Conservation (phyloP, 2,888 invertebrate genomes). For the Siphlonurus alternatus region DNA sequence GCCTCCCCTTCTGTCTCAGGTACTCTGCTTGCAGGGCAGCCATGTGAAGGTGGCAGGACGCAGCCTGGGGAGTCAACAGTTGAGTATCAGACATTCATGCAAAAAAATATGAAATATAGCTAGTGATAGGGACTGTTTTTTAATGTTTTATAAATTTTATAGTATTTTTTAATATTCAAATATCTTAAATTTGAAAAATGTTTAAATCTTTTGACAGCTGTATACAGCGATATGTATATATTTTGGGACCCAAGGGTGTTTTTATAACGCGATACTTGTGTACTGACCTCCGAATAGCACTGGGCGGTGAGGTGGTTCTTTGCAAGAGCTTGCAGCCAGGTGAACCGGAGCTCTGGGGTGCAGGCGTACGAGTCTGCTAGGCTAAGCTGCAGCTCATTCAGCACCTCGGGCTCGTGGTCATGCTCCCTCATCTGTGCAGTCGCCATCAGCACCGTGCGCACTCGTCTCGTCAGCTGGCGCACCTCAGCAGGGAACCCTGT, state of each 20-base stretch:
- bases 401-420: conserved; percentile 76
- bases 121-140: neutral
- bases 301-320: conserved; percentile 64
- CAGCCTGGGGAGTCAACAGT: conserved; percentile 39
- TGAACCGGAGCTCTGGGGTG: conserved; percentile 83
- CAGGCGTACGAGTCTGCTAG: conserved; percentile 86
- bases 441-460: conserved; percentile 87
- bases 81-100: neutral
- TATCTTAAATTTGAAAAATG: no score
- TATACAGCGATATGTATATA: neutral
- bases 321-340: conserved; percentile 92
- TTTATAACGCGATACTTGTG: no score
- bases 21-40: conserved; percentile 92
- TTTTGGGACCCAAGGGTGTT: no score
- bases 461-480: conserved; percentile 81
- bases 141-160: neutral
- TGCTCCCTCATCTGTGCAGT: conserved; percentile 83
- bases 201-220: no score
- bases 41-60: conserved; percentile 87
- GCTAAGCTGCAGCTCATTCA: conserved; percentile 80
- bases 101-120: neutral
- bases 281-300: conserved; percentile 69
- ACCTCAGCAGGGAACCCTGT: conserved; percentile 73
- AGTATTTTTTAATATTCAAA: neutral
- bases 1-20: conserved; percentile 55